These are phyloP conservation scores for Threskiornis aethiopicus DNA, from an alignment of 2,797 vertebrate genomes.

Conservation along the genomic window DNA sequence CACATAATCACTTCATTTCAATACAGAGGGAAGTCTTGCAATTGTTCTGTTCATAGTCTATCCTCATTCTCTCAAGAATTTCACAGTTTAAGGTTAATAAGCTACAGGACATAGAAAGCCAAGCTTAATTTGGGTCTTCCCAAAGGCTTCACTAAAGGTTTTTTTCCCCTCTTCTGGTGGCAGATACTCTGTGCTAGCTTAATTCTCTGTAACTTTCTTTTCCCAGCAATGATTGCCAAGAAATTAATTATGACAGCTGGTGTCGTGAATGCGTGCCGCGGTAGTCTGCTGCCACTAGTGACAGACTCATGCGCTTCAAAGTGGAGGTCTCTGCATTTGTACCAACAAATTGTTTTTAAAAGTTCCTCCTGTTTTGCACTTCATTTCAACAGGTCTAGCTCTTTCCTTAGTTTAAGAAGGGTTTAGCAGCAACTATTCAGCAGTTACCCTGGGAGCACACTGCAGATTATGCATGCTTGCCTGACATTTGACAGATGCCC, in stretches of 20 bases:
- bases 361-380: constrained; percentile 1
- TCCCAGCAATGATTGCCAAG: constrained; percentile 2
- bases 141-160: not conserved
- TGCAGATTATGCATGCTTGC: constrained; percentile 59
- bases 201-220: constrained; percentile 28
- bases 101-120: not conserved
- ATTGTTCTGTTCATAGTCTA: constrained; percentile 13
- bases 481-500: constrained; percentile 57
- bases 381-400: constrained; percentile 3
- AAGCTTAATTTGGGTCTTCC: constrained; percentile 21
- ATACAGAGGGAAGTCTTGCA: not conserved
- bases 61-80: constrained; percentile 15
- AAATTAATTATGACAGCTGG: constrained; percentile 34
- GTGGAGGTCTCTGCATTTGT: not conserved
- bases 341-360: not conserved
- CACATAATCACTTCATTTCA: constrained; percentile 18
- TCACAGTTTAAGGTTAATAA: constrained; percentile 47
- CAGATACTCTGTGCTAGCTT: not conserved
- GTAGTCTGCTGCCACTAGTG: not conserved
- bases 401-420: constrained; percentile 9
- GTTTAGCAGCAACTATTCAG: constrained; percentile 27
- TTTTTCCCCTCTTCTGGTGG: not conserved
- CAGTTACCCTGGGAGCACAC: constrained; percentile 32
- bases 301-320: not conserved
- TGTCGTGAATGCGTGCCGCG: accelerated